phyloP scores from a whole-genome alignment of 2,113 vertebrate species.

The Chaetorhynchus papuensis region DNA sequence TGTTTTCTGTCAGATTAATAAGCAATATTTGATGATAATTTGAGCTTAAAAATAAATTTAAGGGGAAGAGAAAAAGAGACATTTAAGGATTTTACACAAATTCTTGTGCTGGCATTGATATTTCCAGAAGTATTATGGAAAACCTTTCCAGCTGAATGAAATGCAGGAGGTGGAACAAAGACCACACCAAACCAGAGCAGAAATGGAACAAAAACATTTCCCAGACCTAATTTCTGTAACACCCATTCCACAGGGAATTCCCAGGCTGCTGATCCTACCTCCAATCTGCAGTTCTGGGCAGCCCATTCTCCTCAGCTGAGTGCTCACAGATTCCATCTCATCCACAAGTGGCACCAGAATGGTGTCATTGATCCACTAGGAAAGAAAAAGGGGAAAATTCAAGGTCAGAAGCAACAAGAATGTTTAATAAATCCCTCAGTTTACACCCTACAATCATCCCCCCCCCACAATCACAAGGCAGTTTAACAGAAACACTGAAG shows the following conservation, averaged over 20 bases:
- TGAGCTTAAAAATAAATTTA: not conserved
- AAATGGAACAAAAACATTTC: not conserved
- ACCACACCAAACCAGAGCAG: not conserved
- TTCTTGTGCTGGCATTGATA: no score
- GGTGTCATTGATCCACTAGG: conserved; percentile 95
- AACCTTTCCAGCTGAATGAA: not conserved
- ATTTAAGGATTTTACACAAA: not conserved
- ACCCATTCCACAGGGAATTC: fast-evolving
- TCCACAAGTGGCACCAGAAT: conserved; percentile 89
- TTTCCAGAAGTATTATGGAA: not conserved
- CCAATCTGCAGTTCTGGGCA: conserved; percentile 94
- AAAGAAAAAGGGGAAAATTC: not conserved
- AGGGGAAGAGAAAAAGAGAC: fast-evolving
- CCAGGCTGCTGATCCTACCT: conserved; percentile 69
- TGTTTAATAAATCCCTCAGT: fast-evolving
- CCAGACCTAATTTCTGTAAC: fast-evolving
- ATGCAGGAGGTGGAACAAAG: not conserved
- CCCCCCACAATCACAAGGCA: not conserved
- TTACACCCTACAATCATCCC: not conserved
- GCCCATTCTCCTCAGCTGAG: conserved; percentile 90
- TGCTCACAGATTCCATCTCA: conserved; percentile 90
- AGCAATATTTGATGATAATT: not conserved
- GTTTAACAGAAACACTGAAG: not conserved
- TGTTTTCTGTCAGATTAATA: not conserved
- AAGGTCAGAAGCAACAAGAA: not conserved